Percentiles rank a stretch among this genome's conserved stretches.
Conservation (phyloP, 2,797 vertebrate genomes). For the Gambelia wislizenii region DNA sequence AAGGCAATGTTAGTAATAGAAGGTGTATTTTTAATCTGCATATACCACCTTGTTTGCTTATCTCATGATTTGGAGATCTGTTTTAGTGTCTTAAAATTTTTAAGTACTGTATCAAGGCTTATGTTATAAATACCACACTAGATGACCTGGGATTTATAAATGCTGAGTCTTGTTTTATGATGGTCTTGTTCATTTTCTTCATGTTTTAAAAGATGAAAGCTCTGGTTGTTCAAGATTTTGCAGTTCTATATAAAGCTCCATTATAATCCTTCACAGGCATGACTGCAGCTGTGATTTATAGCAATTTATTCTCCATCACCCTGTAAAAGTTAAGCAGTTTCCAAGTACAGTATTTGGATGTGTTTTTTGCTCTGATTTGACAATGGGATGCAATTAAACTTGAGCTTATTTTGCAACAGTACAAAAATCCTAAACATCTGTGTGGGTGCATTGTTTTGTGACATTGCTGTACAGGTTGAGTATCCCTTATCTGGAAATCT, state of each 20-base stretch:
- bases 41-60: not conserved
- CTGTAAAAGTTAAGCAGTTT: not conserved
- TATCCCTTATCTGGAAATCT: no score
- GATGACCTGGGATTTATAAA: not conserved
- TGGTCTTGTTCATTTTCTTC: constrained; percentile 11
- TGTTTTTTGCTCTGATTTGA: not conserved
- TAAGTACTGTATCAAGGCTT: not conserved
- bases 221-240: not conserved
- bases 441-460: not conserved
- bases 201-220: not conserved
- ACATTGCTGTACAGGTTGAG: no score
- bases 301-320: not conserved
- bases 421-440: not conserved
- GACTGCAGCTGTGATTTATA: not conserved
- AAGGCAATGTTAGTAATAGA: constrained; percentile 1
- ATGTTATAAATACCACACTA: not conserved
- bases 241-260: not conserved
- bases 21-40: not conserved
- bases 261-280: not conserved
- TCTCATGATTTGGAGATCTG: not conserved
- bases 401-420: not conserved
- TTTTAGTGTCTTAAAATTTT: constrained; percentile 1
- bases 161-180: not conserved
- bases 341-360: not conserved
- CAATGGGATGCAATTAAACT: not conserved